Conservation (phyloP, 2,888 invertebrate species). For the Cantharis flavilabris region DNA sequence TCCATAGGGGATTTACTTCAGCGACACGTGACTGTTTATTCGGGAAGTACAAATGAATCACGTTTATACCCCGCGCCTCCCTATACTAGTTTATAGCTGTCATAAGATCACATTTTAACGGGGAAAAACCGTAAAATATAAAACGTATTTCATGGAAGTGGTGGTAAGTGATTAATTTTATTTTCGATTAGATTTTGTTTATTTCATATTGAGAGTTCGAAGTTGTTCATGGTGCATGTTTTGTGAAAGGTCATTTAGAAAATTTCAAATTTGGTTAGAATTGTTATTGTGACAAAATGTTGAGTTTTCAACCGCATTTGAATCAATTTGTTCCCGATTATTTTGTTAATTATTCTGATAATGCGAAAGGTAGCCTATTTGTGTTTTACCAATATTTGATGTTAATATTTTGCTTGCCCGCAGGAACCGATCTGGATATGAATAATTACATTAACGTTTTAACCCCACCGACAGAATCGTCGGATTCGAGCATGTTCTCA, state of each 20-base stretch:
- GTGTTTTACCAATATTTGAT: not conserved
- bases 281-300: not conserved
- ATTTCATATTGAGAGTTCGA: not conserved
- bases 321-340: no score
- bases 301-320: not conserved
- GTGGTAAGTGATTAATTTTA: not conserved
- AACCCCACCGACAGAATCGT: slow-evolving; percentile 51
- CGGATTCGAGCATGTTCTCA: slow-evolving; percentile 30
- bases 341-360: not conserved
- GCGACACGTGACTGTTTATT: not conserved
- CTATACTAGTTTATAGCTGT: not conserved
- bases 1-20: not conserved
- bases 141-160: not conserved
- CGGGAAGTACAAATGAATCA: not conserved
- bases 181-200: not conserved
- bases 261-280: not conserved
- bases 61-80: not conserved
- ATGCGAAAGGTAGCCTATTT: not conserved
- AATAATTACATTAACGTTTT: slow-evolving; percentile 42
- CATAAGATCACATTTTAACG: not conserved
- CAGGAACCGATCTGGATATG: slow-evolving; percentile 14
- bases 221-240: not conserved
- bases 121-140: not conserved
- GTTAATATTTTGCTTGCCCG: not conserved
- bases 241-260: not conserved